A percentile compares a stretch with the other conserved stretches of the same genome.
Evolutionary conservation across 2,888 invertebrate genomes (phyloP).

Genomic region (Drosophila pseudotalamancana): DNA sequence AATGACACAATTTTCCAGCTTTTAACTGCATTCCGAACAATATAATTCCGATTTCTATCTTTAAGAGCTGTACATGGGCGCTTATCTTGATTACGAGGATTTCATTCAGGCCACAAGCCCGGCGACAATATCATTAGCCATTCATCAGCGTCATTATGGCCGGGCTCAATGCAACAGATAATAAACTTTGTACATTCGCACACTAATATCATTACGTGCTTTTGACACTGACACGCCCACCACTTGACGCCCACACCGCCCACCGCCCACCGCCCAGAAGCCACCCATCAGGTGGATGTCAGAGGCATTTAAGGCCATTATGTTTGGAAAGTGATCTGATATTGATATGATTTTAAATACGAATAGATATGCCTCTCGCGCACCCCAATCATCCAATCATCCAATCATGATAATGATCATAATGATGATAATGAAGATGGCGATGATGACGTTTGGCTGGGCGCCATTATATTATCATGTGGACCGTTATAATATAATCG

Average conservation of each 20-base stretch:
- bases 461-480: background rate
- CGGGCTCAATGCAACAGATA: conserved; percentile 16
- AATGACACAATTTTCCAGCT: background rate
- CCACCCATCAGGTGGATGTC: conserved; percentile 22
- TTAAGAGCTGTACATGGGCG: conserved; percentile 8
- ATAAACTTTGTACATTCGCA: conserved; percentile 8
- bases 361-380: conserved; percentile 13
- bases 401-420: conserved; percentile 4
- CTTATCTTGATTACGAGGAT: conserved; percentile 40
- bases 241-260: background rate
- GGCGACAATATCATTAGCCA: conserved; percentile 33
- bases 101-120: conserved; percentile 26
- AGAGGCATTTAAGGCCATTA: conserved; percentile 45
- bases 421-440: background rate
- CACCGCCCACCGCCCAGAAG: conserved; percentile 10
- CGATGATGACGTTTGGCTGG: background rate
- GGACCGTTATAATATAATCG: conserved; percentile 32
- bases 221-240: background rate
- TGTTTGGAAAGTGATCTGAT: conserved; percentile 60
- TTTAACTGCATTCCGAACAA: background rate
- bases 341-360: conserved; percentile 69
- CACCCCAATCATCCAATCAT: conserved; percentile 4
- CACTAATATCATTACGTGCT: background rate
- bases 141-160: conserved; percentile 38
- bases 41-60: background rate